Evolutionary conservation across 2,113 vertebrate species (phyloP).

Genomic region (Sporophila hypoxantha): DNA sequence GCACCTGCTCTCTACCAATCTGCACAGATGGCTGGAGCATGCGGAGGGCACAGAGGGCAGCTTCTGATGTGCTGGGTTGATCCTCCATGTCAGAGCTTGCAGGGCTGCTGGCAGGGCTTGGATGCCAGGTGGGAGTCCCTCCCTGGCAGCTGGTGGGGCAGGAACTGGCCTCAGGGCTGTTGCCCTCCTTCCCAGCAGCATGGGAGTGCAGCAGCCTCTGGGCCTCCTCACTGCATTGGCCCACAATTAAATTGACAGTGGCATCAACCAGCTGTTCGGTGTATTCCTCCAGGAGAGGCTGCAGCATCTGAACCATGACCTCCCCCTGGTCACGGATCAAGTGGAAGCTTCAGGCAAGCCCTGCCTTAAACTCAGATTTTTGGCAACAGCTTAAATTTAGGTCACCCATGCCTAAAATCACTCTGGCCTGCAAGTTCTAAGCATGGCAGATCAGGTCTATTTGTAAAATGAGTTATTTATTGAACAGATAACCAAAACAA

Average conservation of each 20-base stretch:
- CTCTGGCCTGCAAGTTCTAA: neutral
- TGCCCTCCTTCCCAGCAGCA: neutral
- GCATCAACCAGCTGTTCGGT: neutral
- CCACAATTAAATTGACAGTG: neutral
- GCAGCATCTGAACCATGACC: neutral
- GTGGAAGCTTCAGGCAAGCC: no score
- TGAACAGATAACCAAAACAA: neutral
- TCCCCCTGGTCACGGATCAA: neutral
- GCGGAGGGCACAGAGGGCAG: neutral
- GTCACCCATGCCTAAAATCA: neutral
- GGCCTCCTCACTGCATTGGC: neutral
- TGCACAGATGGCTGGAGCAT: neutral
- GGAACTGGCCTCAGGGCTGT: neutral
- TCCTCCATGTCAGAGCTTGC: neutral
- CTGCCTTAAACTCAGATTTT: neutral
- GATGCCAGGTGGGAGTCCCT: neutral
- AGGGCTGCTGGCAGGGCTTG: neutral
- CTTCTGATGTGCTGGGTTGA: neutral
- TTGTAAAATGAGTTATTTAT: neutral
- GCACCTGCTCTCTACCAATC: neutral
- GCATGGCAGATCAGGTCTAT: neutral
- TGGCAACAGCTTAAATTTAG: neutral
- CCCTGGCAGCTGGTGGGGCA: neutral
- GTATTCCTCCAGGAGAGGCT: neutral
- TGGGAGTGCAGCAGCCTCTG: neutral